phyloP scores from a whole-genome alignment of 2,797 vertebrate species.

The Scolopax bukidnonensis region DNA sequence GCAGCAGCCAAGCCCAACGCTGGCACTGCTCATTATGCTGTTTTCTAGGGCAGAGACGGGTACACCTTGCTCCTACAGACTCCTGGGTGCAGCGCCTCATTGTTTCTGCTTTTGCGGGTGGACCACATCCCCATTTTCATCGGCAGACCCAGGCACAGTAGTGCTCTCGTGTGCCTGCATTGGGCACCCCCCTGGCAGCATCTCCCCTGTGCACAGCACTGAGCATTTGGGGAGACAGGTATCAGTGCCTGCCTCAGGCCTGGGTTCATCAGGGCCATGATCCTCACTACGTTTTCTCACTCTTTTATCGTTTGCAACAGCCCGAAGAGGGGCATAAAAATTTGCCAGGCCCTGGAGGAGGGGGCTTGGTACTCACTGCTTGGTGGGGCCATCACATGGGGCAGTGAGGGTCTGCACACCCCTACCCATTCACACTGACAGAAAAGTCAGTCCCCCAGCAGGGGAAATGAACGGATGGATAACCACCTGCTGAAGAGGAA shows the following conservation, averaged over 20 bases:
- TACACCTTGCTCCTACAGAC: not conserved
- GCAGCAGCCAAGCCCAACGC: not conserved
- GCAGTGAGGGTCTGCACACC: not conserved
- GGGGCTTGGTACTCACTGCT: not conserved
- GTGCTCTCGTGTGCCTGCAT: not conserved
- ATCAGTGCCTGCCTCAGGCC: not conserved
- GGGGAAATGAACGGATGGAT: not conserved
- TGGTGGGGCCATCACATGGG: fast-evolving
- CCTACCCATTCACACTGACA: fast-evolving
- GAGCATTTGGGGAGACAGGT: not conserved
- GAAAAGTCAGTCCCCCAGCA: not conserved
- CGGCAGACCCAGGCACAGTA: fast-evolving
- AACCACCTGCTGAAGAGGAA: slow-evolving; percentile 50
- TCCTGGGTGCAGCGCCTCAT: not conserved
- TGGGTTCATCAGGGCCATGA: fast-evolving
- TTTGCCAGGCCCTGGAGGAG: not conserved
- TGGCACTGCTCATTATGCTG: fast-evolving
- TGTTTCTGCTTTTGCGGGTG: not conserved
- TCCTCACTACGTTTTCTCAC: not conserved
- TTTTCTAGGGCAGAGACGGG: not conserved
- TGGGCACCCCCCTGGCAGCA: not conserved
- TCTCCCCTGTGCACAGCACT: not conserved
- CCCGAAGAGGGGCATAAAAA: not conserved
- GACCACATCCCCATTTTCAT: not conserved
- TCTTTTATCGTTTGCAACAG: not conserved